Base-by-base conservation (phyloP, 1,140 invertebrate species). In the Diorhabda elongata region DNA sequence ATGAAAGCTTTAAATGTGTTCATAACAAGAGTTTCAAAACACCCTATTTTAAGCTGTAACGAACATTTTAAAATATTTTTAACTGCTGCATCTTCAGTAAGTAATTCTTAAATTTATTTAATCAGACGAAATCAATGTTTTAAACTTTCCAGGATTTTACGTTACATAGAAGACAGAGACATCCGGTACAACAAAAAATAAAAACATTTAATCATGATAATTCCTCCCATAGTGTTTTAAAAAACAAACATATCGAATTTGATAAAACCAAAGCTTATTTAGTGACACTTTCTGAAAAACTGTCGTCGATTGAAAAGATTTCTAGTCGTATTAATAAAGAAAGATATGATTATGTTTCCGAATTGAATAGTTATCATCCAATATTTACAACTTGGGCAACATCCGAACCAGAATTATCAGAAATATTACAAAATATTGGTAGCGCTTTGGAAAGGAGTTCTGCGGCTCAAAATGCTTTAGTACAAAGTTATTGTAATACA, bases 1-100 rank as follows among this genome's bases (percentile, higher is more conserved):
- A 90, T 91, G 87, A 85, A 86, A 68, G 82, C 89, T n/a, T 81
- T 92, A 44, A 87, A 92, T 75, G 84, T 88, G 69, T 92, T 91
- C 80, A 81, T 92, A 5, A 86, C 86, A 59, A 81, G 82, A 65
- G 67, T 83, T 58, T 77, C 76, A 58, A 71, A 79, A 42, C 90
- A 92, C 82, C 90, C 90, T 2, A 90, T 92, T 64, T 80, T 92
- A 8, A 91, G 90, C 68, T 90, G 86, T 75, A 87, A 90, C 76
- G 85, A 87, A 77, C 86, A 87, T 81, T 82, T 91, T 45, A 83
- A 88, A 67, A 81, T 87, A 52, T 92, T 92, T 79, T 81, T 92
- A 8, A 91, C 89, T 9, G 84, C 87, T 5, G 89, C 89, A 80
- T 85, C 86, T 70, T 80, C 85, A 57, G 89, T 90, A 82, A 80